Conservation (phyloP, 1,140 invertebrate species). For the Lucilia sericata region DNA sequence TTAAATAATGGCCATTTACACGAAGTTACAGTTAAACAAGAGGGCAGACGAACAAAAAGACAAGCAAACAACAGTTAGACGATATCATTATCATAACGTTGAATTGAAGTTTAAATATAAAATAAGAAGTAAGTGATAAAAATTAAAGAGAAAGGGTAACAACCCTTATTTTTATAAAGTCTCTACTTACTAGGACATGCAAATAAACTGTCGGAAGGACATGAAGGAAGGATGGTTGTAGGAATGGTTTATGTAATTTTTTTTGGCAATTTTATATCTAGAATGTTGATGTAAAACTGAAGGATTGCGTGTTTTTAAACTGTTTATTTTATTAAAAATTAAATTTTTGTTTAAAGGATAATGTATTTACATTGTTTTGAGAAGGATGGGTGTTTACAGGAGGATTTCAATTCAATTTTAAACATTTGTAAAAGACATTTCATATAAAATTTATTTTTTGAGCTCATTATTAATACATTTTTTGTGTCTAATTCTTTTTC, state of each 20-base stretch:
- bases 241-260: background rate
- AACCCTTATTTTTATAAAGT: background rate
- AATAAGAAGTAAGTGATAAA: background rate
- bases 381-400: background rate
- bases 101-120: background rate
- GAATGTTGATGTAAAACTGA: background rate
- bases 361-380: background rate
- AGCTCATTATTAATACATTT: slow-evolving; percentile 23
- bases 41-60: background rate
- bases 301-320: background rate
- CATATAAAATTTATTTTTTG: background rate
- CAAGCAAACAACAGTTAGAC: slow-evolving; percentile 15
- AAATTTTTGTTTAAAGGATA: background rate
- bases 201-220: background rate
- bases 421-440: too few species aligned
- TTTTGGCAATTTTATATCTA: background rate
- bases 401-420: background rate
- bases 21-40: slow-evolving; percentile 15
- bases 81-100: slow-evolving; percentile 33
- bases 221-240: background rate
- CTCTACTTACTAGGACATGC: background rate
- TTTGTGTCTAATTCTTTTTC: background rate
- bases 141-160: background rate
- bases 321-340: slow-evolving; percentile 18
- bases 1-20: slow-evolving; percentile 48